Conservation (phyloP, 2,888 invertebrate species). For the Hypomecis atomaria region DNA sequence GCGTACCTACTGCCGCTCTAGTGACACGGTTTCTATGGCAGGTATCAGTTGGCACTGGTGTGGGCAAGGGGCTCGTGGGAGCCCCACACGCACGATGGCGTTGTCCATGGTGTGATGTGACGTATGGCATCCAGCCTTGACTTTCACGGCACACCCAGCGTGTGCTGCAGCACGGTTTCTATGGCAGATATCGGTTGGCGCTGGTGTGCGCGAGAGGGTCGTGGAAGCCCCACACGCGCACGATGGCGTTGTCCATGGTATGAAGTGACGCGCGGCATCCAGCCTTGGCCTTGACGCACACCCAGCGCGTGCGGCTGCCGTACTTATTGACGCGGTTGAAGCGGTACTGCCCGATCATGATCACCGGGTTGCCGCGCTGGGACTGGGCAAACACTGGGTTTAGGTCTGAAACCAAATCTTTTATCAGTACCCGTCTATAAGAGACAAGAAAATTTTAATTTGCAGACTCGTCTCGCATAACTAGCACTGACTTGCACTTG, state of each 20-base stretch:
- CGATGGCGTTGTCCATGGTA: constrained; percentile 79
- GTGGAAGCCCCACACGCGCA: constrained; percentile 79
- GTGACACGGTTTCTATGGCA: constrained; percentile 80
- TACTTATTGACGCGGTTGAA: constrained; percentile 80
- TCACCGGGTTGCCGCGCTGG: constrained; percentile 78
- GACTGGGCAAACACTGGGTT: constrained; percentile 78
- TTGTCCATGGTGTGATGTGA: constrained; percentile 79
- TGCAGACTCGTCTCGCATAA: no score
- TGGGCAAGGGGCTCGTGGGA: constrained; percentile 77
- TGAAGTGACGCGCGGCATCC: constrained; percentile 78
- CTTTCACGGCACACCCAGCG: constrained; percentile 81
- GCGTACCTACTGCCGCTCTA: constrained; percentile 71
- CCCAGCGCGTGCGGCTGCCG: constrained; percentile 76
- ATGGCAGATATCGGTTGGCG: constrained; percentile 59
- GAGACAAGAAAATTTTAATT: neutral
- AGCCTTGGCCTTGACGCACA: constrained; percentile 79
- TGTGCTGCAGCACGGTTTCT: no score
- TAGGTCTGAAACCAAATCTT: constrained; percentile 60
- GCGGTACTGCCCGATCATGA: constrained; percentile 79
- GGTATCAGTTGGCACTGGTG: constrained; percentile 77
- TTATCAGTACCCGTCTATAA: constrained; percentile 46
- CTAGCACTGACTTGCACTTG: no score
- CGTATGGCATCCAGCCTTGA: constrained; percentile 77
- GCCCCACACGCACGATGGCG: constrained; percentile 80
- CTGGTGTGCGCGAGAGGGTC: constrained; percentile 76